A percentile compares a stretch with the other conserved stretches of the same genome.
These are phyloP conservation scores for Myotis planiceps DNA, from an alignment of 2,797 vertebrate species.

Conservation along the genomic window DNA sequence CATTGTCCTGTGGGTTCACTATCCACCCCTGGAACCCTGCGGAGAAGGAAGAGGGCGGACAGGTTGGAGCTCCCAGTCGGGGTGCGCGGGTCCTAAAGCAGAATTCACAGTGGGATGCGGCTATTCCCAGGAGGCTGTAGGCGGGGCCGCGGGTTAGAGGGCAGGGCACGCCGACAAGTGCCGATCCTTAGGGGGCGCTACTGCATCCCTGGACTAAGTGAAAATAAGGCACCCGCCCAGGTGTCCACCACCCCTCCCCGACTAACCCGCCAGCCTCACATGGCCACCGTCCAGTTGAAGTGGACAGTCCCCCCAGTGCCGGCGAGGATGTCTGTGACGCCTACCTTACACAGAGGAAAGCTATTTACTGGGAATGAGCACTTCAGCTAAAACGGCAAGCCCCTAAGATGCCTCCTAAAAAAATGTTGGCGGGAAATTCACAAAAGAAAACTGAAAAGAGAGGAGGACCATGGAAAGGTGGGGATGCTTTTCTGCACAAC, in stretches of 20 bases:
- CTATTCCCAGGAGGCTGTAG: background rate
- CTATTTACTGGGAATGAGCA: background rate
- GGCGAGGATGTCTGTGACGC: background rate
- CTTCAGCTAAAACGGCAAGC: background rate
- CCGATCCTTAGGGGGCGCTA: background rate
- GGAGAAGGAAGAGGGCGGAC: background rate
- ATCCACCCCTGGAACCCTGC: slow-evolving; percentile 35
- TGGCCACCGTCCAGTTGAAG: background rate
- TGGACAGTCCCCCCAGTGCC: background rate
- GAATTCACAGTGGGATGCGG: accelerated
- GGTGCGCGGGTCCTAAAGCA: background rate
- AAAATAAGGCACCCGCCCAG: background rate
- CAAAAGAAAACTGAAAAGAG: background rate
- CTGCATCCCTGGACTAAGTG: background rate
- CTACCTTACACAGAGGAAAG: background rate
- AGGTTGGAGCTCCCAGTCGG: background rate
- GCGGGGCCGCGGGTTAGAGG: accelerated
- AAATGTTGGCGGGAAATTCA: background rate
- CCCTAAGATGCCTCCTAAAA: background rate
- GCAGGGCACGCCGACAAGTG: background rate
- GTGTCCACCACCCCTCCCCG: background rate
- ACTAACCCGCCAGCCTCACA: background rate
- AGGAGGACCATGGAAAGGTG: background rate
- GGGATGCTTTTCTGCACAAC: background rate
- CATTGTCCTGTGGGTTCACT: slow-evolving; percentile 86